A percentile compares a stretch with the other conserved stretches of the same genome.
Evolutionary conservation across 30 jellyfish, hydroid and myxozoan species (phyloP).

Genomic region (Haliclystus octoradiatus): DNA sequence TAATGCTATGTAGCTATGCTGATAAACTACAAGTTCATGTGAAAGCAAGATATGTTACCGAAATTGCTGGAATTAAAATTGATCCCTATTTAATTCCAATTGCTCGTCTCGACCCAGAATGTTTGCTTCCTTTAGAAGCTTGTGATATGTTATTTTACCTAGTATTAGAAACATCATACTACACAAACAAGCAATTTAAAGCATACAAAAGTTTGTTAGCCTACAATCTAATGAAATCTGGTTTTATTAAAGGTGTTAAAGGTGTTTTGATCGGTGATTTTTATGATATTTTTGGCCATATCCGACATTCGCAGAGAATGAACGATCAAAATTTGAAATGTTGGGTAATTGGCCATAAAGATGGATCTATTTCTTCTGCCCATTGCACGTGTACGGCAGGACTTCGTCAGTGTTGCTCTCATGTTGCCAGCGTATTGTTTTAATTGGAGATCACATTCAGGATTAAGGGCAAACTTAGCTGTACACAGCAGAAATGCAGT

Average conservation of each 20-base stretch:
- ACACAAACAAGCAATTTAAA: no score
- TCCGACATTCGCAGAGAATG: constrained; percentile 20
- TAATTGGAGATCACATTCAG: constrained; percentile 22
- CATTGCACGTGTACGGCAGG: constrained; percentile 37
- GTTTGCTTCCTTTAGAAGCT: constrained; percentile 26
- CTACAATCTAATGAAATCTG: constrained; percentile 19
- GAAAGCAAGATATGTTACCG: not conserved
- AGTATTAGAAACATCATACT: constrained; percentile 21
- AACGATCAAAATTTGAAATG: constrained; percentile 21
- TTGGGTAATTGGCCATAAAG: constrained; percentile 9
- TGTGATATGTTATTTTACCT: constrained; percentile 18
- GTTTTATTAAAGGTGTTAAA: constrained; percentile 11
- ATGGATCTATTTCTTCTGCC: constrained; percentile 15
- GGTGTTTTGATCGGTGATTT: constrained; percentile 6
- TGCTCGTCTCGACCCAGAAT: constrained; percentile 15
- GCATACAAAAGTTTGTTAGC: constrained; percentile 17
- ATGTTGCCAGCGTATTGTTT: constrained; percentile 12
- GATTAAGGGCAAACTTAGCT: constrained; percentile 6
- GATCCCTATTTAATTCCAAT: constrained; percentile 9
- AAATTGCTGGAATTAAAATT: constrained; percentile 5
- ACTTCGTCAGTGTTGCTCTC: constrained; percentile 35
- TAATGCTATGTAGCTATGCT: no score
- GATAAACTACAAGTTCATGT: constrained; percentile 13
- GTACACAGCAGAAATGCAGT: constrained; percentile 19
- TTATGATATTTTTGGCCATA: constrained; percentile 11